These are phyloP conservation scores for Maccullochella peelii DNA, from an alignment of 2,113 vertebrate genomes.

Conservation along the genomic window DNA sequence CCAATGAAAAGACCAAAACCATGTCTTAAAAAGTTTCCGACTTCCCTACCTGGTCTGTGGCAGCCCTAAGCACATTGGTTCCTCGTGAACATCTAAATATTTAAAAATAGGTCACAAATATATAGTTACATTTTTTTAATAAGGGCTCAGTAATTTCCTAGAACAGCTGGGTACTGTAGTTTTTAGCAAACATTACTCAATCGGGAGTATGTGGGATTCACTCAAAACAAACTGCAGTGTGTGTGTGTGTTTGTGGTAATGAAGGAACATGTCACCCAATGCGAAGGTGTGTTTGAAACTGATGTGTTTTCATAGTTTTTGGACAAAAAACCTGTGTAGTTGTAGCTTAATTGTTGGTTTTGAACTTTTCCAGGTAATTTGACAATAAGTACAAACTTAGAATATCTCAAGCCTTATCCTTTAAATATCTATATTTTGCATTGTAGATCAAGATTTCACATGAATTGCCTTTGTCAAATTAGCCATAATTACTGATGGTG, in stretches of 20 bases:
- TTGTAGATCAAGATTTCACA: neutral
- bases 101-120: neutral
- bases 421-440: neutral
- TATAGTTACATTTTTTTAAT: neutral
- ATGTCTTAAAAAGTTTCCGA: neutral
- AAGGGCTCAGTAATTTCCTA: neutral
- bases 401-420: no score
- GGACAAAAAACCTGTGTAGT: neutral
- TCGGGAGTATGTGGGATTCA: neutral
- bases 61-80: neutral
- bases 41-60: neutral
- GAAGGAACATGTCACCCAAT: neutral
- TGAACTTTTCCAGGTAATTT: neutral
- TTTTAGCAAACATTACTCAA: neutral
- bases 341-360: neutral
- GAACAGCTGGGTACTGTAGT: neutral
- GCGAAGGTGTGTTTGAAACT: neutral
- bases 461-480: neutral
- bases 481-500: neutral
- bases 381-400: no score
- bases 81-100: neutral
- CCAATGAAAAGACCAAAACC: neutral
- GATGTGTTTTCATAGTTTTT: neutral
- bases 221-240: neutral
- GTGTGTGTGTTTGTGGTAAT: neutral